A percentile compares a stretch with the other conserved stretches of the same genome.
Conservation (phyloP, 2,113 vertebrate genomes). For the Lagopus muta region DNA sequence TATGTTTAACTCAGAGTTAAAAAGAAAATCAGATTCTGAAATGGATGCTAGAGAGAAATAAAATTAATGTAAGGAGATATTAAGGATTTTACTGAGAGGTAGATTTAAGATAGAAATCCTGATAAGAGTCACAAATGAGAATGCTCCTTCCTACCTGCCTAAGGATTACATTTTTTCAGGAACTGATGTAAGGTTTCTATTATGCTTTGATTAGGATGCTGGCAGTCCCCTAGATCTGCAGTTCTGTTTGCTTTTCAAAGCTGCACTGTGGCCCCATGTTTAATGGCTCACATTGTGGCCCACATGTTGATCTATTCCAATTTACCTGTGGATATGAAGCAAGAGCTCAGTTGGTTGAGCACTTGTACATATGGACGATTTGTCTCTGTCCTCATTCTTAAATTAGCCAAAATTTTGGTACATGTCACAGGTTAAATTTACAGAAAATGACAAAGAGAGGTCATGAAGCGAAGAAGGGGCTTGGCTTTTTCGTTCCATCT, state of each 20-base stretch:
- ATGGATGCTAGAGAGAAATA: background rate
- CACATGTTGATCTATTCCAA: background rate
- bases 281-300: background rate
- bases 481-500: background rate
- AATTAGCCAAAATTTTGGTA: background rate
- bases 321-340: background rate
- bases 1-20: background rate
- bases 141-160: background rate
- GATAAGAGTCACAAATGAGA: background rate
- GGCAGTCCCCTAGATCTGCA: background rate
- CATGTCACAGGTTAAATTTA: background rate
- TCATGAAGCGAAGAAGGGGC: background rate
- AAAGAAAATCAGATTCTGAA: background rate
- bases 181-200: background rate
- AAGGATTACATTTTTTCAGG: background rate
- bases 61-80: background rate
- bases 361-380: background rate
- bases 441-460: background rate
- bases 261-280: background rate
- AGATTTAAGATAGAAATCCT: background rate
- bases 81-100: background rate
- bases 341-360: background rate
- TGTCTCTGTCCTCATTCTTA: background rate
- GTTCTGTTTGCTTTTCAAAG: background rate
- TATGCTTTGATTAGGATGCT: background rate